Conservation (phyloP, 2,797 vertebrate genomes). For the Argya squamiceps region DNA sequence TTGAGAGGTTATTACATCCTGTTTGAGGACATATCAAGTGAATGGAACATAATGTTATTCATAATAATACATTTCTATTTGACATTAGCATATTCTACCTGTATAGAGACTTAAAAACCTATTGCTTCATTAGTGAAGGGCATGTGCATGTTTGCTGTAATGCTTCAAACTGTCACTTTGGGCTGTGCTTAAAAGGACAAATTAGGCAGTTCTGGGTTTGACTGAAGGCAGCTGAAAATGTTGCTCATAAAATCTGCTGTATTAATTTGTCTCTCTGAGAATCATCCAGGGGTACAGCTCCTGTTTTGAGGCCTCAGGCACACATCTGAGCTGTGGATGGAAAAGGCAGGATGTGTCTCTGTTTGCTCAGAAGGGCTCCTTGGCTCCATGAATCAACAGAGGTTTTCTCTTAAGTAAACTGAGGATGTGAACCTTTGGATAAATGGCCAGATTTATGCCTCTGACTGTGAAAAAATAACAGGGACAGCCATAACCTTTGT, state of each 20-base stretch:
- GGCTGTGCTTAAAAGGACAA: neutral
- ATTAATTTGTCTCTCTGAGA: neutral
- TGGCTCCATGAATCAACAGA: neutral
- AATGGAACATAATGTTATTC: constrained; percentile 24
- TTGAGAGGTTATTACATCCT: constrained; percentile 26
- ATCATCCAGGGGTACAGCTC: neutral
- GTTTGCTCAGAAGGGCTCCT: neutral
- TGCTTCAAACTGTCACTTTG: neutral
- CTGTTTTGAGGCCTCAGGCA: neutral
- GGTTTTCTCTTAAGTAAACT: neutral
- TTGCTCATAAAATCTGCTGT: neutral
- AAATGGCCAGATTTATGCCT: neutral
- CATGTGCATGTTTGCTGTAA: neutral
- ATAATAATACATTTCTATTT: neutral
- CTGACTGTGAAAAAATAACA: neutral
- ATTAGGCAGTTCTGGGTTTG: neutral
- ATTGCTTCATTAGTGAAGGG: neutral
- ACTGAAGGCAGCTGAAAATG: neutral
- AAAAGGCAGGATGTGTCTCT: neutral
- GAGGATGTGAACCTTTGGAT: neutral
- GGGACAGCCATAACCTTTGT: neutral
- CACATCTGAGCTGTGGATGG: neutral
- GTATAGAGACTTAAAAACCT: neutral
- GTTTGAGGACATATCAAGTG: neutral
- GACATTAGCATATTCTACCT: constrained; percentile 16